Conservation (phyloP, 30 jellyfish, hydroid and myxozoan genomes). For the Turritopsis rubra region DNA sequence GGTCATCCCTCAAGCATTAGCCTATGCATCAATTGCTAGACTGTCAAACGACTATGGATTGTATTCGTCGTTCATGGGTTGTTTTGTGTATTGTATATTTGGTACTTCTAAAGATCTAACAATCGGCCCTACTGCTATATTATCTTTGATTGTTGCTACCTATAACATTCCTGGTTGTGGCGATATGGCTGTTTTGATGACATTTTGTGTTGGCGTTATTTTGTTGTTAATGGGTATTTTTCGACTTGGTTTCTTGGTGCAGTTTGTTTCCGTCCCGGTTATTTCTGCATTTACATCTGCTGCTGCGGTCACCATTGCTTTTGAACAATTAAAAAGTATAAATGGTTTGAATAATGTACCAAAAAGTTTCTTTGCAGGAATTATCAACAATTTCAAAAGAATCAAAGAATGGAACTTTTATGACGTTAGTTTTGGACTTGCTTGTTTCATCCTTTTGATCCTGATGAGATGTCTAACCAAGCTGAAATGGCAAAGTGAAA, state of each 20-base stretch:
- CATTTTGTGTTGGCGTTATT: conserved; percentile 67
- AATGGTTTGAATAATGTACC: conserved; percentile 61
- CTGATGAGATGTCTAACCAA: conserved; percentile 37
- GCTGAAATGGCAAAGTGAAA: conserved; percentile 25
- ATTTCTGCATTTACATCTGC: conserved; percentile 83
- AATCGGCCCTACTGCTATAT: conserved; percentile 82
- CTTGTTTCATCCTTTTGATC: conserved; percentile 47
- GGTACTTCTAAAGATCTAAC: conserved; percentile 89
- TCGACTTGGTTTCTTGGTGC: conserved; percentile 75
- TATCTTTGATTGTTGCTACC: conserved; percentile 54
- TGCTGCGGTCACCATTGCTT: conserved; percentile 79
- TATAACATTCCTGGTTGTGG: conserved; percentile 45
- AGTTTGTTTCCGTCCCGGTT: conserved; percentile 76
- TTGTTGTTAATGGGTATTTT: conserved; percentile 63
- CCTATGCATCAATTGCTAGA: conserved; percentile 78
- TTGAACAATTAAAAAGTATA: conserved; percentile 59
- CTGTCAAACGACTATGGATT: conserved; percentile 60
- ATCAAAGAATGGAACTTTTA: conserved; percentile 53
- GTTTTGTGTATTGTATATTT: conserved; percentile 55
- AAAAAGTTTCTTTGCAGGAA: conserved; percentile 39
- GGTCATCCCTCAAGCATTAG: conserved; percentile 86
- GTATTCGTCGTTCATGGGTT: conserved; percentile 76
- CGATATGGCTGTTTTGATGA: conserved; percentile 39
- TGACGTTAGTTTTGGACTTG: conserved; percentile 59
- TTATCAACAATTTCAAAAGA: conserved; percentile 30